Evolutionary conservation across 2,888 invertebrate species (phyloP).

Genomic region (Stenotaenia linearis): DNA sequence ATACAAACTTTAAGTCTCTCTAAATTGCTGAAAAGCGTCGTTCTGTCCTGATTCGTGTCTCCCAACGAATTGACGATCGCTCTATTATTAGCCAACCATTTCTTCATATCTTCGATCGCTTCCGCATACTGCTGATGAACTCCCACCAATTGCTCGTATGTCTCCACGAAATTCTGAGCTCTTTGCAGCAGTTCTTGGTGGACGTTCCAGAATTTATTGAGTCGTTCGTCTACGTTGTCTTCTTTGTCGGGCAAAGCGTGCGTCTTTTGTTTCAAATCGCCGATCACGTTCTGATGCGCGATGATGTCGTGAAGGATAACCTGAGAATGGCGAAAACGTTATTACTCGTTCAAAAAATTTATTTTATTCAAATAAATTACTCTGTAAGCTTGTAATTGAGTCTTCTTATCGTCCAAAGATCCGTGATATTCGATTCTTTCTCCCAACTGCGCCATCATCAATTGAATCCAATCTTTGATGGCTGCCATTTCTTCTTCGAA

Average conservation of each 20-base stretch:
- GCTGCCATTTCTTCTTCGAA: conserved; percentile 79
- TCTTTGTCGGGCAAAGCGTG: conserved; percentile 65
- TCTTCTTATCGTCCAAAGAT: conserved; percentile 84
- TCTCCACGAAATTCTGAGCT: conserved; percentile 61
- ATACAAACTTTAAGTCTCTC: conserved; percentile 63
- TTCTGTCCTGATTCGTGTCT: conserved; percentile 73
- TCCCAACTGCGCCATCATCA: conserved; percentile 67
- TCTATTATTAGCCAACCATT: conserved; percentile 78
- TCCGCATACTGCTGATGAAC: conserved; percentile 84
- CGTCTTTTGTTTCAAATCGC: conserved; percentile 71
- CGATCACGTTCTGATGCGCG: conserved; percentile 76
- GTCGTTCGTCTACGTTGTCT: neutral
- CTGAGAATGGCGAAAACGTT: conserved; percentile 38
- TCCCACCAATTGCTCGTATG: conserved; percentile 79
- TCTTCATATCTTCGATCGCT: conserved; percentile 76
- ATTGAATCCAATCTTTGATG: conserved; percentile 71
- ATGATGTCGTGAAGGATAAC: conserved; percentile 72
- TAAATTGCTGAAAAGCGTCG: conserved; percentile 76
- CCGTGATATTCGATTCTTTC: conserved; percentile 73
- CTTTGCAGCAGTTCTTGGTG: conserved; percentile 34
- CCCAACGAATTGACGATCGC: conserved; percentile 75
- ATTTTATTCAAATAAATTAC: conserved; percentile 34
- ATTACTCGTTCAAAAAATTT: neutral
- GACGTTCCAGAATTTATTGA: conserved; percentile 26
- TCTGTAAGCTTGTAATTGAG: conserved; percentile 77